Evolutionary conservation across 2,888 invertebrate species (phyloP).

Genomic region (Cheilosia impressa): DNA sequence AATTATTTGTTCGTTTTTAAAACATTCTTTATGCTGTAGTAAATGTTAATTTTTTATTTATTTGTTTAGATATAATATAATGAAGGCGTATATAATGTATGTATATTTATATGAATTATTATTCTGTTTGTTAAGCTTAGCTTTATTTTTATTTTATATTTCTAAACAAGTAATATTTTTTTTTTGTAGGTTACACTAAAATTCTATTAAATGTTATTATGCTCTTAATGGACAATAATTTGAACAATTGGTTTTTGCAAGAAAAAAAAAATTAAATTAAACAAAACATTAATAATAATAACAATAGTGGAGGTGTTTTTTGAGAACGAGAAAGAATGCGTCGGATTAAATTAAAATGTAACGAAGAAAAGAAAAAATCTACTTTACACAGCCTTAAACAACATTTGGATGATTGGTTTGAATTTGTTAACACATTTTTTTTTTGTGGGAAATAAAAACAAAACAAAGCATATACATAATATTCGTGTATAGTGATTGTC

Average conservation of each 20-base stretch:
- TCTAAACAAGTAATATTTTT: constrained; percentile 28
- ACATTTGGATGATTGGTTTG: constrained; percentile 22
- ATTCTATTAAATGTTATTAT: constrained; percentile 34
- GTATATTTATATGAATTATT: constrained; percentile 64
- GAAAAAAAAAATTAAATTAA: neutral
- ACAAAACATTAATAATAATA: neutral
- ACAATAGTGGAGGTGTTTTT: no score
- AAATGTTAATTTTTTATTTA: constrained; percentile 64
- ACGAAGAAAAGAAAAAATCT: constrained; percentile 16
- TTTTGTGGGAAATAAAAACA: constrained; percentile 1
- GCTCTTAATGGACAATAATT: constrained; percentile 68
- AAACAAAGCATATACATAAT: constrained; percentile 15
- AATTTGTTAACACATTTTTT: neutral
- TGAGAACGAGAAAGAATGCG: neutral
- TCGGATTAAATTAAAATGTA: constrained; percentile 1
- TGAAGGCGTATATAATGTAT: constrained; percentile 76
- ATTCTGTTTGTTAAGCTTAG: constrained; percentile 57
- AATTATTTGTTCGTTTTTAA: constrained; percentile 61
- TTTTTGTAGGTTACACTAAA: constrained; percentile 29
- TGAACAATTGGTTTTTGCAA: constrained; percentile 53
- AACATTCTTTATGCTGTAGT: constrained; percentile 66
- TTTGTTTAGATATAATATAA: constrained; percentile 69
- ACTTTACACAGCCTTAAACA: constrained; percentile 55
- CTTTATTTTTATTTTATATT: constrained; percentile 47
- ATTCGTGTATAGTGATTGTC: no score